These are phyloP conservation scores for Polymixis flavicincta DNA, from an alignment of 2,888 invertebrate species.

Conservation along the genomic window DNA sequence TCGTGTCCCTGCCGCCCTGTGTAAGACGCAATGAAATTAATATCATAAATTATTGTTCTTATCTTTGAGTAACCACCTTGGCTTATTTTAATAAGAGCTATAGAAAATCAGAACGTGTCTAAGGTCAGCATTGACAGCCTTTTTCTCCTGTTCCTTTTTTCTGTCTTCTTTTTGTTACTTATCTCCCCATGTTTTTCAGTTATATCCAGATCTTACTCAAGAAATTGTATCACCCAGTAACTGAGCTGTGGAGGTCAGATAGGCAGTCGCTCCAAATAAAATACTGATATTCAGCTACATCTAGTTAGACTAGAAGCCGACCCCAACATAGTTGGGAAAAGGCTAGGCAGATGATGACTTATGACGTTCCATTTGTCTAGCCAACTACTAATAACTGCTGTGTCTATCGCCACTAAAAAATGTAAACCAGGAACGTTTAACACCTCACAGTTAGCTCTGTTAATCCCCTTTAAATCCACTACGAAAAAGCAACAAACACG, in stretches of 20 bases:
- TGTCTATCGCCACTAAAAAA: neutral
- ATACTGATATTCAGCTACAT: too few species aligned
- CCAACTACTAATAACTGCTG: neutral
- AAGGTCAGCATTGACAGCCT: neutral
- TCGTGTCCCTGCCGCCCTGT: too few species aligned
- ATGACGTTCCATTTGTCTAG: too few species aligned
- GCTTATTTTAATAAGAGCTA: neutral
- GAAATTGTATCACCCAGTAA: too few species aligned
- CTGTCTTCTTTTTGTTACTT: neutral
- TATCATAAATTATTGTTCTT: neutral
- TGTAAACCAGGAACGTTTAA: neutral
- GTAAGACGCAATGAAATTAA: neutral
- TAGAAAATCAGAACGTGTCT: neutral
- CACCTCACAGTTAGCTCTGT: neutral
- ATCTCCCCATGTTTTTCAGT: neutral
- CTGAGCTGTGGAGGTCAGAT: too few species aligned
- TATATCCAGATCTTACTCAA: too few species aligned
- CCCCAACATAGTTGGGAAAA: too few species aligned
- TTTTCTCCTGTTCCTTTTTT: neutral
- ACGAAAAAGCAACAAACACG: slow-evolving; percentile 15
- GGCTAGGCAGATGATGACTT: too few species aligned
- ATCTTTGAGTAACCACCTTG: neutral
- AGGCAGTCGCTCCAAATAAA: too few species aligned
- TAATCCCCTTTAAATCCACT: slow-evolving; percentile 2
- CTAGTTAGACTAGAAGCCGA: too few species aligned